phyloP scores from a whole-genome alignment of 1,140 invertebrate genomes.

The Orchestia grillus region DNA sequence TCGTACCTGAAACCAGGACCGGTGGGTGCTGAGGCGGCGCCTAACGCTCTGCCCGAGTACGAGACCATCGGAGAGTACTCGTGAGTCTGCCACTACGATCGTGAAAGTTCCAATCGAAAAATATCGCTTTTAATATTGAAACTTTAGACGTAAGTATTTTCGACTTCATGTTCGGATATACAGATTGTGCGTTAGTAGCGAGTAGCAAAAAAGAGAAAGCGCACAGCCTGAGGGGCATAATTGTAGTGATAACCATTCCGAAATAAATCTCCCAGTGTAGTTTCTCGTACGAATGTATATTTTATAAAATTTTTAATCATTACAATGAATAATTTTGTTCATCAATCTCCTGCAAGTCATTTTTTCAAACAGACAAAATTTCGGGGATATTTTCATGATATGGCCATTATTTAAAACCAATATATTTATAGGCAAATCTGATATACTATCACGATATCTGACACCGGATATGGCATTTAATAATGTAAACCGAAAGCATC shows the following conservation, averaged over 20 bases:
- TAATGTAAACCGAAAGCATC: neutral
- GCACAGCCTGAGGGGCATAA: neutral
- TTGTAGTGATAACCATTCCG: neutral
- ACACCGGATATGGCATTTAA: neutral
- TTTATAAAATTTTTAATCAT: neutral
- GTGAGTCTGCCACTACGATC: neutral
- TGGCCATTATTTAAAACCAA: neutral
- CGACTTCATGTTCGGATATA: neutral
- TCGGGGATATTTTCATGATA: neutral
- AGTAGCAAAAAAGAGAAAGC: neutral
- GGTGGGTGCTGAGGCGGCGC: neutral
- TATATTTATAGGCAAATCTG: too few species aligned
- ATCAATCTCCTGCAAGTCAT: neutral
- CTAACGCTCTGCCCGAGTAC: conserved; percentile 41
- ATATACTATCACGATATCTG: too few species aligned
- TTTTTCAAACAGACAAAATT: neutral
- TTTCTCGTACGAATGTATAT: neutral
- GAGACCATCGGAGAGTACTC: conserved; percentile 45
- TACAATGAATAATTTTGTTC: neutral
- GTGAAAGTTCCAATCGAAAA: neutral
- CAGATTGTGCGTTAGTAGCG: neutral
- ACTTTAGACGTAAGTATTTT: neutral
- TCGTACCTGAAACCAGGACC: neutral
- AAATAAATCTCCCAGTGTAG: neutral
- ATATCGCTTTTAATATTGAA: neutral